phyloP scores from a whole-genome alignment of 1,140 invertebrate species.

The Drosophila micromelanica region DNA sequence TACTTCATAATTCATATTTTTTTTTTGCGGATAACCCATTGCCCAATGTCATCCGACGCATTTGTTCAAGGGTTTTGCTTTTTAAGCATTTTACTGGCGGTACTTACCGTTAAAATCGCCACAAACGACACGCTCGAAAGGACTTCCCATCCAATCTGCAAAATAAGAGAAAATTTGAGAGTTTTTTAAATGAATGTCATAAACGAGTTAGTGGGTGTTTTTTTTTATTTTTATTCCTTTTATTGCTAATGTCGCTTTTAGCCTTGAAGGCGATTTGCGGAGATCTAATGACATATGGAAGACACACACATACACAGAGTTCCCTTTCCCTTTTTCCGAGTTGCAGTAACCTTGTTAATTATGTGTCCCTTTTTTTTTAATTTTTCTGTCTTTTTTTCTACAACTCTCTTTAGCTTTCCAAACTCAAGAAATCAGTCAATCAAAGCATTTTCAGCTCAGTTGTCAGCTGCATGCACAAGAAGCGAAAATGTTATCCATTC shows the following conservation, averaged over 20 bases:
- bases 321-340: constrained; percentile 20
- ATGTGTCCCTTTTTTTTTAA: constrained; percentile 3
- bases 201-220: constrained; percentile 28
- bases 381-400: not conserved
- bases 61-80: constrained; percentile 67
- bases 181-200: constrained; percentile 21
- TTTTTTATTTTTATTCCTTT: not conserved
- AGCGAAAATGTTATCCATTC: constrained; percentile 35
- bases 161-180: constrained; percentile 69
- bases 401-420: not conserved
- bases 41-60: constrained; percentile 53
- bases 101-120: constrained; percentile 92
- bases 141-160: constrained; percentile 95
- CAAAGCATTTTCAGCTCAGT: constrained; percentile 57
- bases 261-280: too few relatives aligned
- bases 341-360: constrained; percentile 27
- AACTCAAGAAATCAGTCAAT: constrained; percentile 61
- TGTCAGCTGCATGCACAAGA: constrained; percentile 65
- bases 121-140: constrained; percentile 95
- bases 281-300: constrained; percentile 18
- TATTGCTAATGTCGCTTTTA: constrained; percentile 40
- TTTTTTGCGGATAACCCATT: constrained; percentile 65
- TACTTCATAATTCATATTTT: constrained; percentile 39
- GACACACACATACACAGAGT: not conserved
- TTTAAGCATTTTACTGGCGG: constrained; percentile 40